Base-by-base conservation (phyloP, 2,888 invertebrate species). In the Epinotia nisella region DNA sequence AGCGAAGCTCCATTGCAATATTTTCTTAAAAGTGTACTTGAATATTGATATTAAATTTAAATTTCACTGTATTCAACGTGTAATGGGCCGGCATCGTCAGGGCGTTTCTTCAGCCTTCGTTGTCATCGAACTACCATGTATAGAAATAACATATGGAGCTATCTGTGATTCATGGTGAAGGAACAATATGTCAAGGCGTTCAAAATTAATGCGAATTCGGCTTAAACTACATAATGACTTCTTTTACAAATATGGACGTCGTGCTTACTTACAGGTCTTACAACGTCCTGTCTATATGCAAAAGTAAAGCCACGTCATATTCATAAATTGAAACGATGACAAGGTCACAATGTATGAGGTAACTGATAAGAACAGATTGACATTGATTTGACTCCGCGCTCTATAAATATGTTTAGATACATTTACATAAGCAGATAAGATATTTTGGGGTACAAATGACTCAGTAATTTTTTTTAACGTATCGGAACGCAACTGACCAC, bases 351-450 rank as follows among this genome's bases (percentile, higher is more conserved):
- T 53, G 55, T 75, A 76, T 73, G 66, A 74, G 62, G 71, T 75
- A 75, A 77, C 59, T 76, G 83, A 85, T 85, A 87, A 82, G 72
- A 55, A 68, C 62, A 77, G 71, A 76, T 76, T 81, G 84, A 87
- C 84, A 85, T 86, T 87, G 85, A 85, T 85, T 85, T 83, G 83
- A 85, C 83, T 83, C 75, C 73, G 79, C 76, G 67, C 78, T 71
- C 77, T 78, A 77, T 74, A 78, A 79, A 80, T 76, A 77, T 75
- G 69, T 62, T 56, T 72, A 64, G 74, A 74, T 75, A 62, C 68
- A 66, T 60, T 49, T 72, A 35, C 29, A 61, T 55, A 35, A 21
- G 24, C 35, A 60, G 71, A 75, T 69, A 70, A 65, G 67, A 71
- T 64, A 55, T 62, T 59, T 59, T 51, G 35, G 41, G 35, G 41